Percentiles rank a stretch among this genome's conserved stretches.
phyloP scores from a whole-genome alignment of 2,113 vertebrate genomes.

The Tragulus kanchil region DNA sequence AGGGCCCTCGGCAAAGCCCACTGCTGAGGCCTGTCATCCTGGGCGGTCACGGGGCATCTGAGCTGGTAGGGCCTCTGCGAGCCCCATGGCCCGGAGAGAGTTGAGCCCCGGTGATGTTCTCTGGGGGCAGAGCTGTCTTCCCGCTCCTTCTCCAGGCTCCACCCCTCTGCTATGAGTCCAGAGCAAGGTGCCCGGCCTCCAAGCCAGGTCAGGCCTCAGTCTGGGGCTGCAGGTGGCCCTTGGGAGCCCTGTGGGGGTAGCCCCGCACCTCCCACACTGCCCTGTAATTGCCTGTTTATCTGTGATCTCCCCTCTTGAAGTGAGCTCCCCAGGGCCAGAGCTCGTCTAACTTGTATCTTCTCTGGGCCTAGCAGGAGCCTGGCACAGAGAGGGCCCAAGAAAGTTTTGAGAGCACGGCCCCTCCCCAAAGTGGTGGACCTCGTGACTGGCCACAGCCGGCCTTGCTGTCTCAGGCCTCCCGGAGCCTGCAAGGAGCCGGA shows the following conservation, averaged over 20 bases:
- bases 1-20: neutral
- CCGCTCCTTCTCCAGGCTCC: neutral
- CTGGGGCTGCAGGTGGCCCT: neutral
- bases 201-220: neutral
- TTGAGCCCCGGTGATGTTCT: neutral
- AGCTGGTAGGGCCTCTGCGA: neutral
- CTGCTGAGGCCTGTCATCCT: accelerated
- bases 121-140: neutral
- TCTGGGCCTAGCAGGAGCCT: neutral
- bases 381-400: neutral
- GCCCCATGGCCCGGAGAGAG: neutral
- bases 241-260: neutral
- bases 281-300: conserved; percentile 58
- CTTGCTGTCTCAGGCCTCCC: neutral
- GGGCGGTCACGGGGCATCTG: neutral
- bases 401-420: neutral
- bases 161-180: neutral
- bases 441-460: accelerated
- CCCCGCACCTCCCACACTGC: neutral
- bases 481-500: neutral
- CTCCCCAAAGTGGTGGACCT: neutral
- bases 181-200: neutral
- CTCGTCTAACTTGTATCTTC: neutral
- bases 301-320: neutral
- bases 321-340: neutral